phyloP scores from a whole-genome alignment of 2,797 vertebrate genomes.

The Sebastiscus tertius region DNA sequence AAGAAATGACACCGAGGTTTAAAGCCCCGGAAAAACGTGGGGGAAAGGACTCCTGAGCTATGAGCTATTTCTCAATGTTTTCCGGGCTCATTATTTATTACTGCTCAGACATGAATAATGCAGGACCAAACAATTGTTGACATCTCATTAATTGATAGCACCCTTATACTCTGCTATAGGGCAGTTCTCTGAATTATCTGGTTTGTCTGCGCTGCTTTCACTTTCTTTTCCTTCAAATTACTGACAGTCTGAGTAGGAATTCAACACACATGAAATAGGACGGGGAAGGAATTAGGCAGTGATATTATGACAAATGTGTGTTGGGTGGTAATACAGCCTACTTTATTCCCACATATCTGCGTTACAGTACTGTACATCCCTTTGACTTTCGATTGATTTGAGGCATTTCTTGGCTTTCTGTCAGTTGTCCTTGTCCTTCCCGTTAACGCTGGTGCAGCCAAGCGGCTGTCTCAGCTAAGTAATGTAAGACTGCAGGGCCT shows the following conservation, averaged over 20 bases:
- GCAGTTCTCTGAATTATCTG: constrained; percentile 29
- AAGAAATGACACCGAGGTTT: constrained; percentile 64
- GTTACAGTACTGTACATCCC: background rate
- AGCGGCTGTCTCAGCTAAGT: constrained; percentile 60
- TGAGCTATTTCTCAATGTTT: constrained; percentile 38
- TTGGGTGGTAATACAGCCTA: background rate
- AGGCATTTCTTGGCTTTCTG: constrained; percentile 46
- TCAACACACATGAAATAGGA: background rate
- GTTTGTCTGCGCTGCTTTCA: constrained; percentile 10
- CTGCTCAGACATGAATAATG: constrained; percentile 67
- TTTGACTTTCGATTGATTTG: constrained; percentile 51
- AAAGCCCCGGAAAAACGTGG: constrained; percentile 24
- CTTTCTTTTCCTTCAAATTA: constrained; percentile 9
- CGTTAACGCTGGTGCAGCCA: constrained; percentile 28
- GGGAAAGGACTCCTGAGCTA: constrained; percentile 28
- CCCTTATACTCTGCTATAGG: constrained; percentile 10
- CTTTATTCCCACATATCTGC: background rate
- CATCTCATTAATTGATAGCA: constrained; percentile 75
- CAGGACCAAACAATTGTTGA: constrained; percentile 68
- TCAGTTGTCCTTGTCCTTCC: constrained; percentile 46
- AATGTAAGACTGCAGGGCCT: constrained; percentile 45
- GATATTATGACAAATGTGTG: background rate
- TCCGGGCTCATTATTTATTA: constrained; percentile 62
- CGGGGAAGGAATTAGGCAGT: background rate
- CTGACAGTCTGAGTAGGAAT: background rate